These are phyloP conservation scores for Pocillopora grandis DNA, from an alignment of 92 coral and sea anemone genomes.

Conservation along the genomic window DNA sequence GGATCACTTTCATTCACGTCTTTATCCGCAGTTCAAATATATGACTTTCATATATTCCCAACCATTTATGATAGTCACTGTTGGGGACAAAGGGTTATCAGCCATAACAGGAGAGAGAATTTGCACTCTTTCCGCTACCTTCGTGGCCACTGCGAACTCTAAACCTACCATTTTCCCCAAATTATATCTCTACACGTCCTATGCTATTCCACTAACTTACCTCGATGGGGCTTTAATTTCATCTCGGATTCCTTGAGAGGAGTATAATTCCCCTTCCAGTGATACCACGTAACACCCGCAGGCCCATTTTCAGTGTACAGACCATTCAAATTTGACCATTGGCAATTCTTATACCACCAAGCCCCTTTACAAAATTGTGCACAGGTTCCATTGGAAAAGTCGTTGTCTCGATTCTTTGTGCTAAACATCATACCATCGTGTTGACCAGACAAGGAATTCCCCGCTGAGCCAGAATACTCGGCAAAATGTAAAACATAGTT, in stretches of 20 bases:
- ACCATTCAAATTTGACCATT: slow-evolving; percentile 55
- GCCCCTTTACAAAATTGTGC: slow-evolving; percentile 29
- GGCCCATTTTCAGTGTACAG: neutral
- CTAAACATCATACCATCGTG: slow-evolving; percentile 52
- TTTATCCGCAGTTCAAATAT: too few relatives aligned
- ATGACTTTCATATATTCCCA: too few relatives aligned
- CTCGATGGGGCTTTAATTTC: slow-evolving; percentile 46
- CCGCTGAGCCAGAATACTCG: slow-evolving; percentile 53
- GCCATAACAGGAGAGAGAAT: too few relatives aligned
- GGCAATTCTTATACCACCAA: slow-evolving; percentile 64
- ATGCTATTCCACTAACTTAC: neutral
- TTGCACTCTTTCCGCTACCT: too few relatives aligned
- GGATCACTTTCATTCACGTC: too few relatives aligned
- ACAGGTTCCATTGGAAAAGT: neutral
- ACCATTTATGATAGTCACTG: too few relatives aligned
- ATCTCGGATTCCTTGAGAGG: slow-evolving; percentile 39
- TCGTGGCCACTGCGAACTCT: too few relatives aligned
- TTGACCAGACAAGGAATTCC: slow-evolving; percentile 31
- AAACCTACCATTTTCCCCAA: too few relatives aligned
- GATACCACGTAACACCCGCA: slow-evolving; percentile 21
- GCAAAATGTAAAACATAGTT: slow-evolving; percentile 32
- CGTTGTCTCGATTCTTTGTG: slow-evolving; percentile 57
- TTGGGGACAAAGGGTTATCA: too few relatives aligned
- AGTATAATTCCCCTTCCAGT: slow-evolving; percentile 3
- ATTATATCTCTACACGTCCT: too few relatives aligned